These are phyloP conservation scores for Silvanus unidentatus DNA, from an alignment of 2,888 invertebrate species.

Conservation along the genomic window DNA sequence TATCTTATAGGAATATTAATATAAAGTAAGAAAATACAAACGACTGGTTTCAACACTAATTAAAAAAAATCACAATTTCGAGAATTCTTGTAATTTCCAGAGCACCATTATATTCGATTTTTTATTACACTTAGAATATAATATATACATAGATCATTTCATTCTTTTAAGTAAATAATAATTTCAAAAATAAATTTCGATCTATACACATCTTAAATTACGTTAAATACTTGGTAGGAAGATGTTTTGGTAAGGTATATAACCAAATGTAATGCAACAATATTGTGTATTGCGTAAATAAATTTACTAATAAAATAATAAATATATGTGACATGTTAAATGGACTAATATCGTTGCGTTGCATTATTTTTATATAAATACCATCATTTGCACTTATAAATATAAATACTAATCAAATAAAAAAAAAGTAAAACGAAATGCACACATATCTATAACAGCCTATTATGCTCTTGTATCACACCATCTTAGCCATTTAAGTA, in stretches of 20 bases:
- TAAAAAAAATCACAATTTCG: conserved; percentile 42
- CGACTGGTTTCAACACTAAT: conserved; percentile 37
- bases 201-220: conserved; percentile 34
- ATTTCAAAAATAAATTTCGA: conserved; percentile 34
- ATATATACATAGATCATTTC: conserved; percentile 28
- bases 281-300: no score
- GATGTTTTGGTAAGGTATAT: conserved; percentile 35
- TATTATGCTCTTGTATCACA: conserved; percentile 33
- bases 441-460: conserved; percentile 44
- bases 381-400: conserved; percentile 35
- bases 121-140: conserved; percentile 20
- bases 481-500: conserved; percentile 41
- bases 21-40: conserved; percentile 33
- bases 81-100: conserved; percentile 42
- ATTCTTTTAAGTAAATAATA: conserved; percentile 21
- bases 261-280: no score
- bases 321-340: conserved; percentile 22
- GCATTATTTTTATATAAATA: conserved; percentile 19
- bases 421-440: conserved; percentile 29
- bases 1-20: conserved; percentile 32
- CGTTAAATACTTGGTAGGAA: conserved; percentile 48
- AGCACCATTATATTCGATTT: conserved; percentile 45
- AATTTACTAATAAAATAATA: conserved; percentile 14
- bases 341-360: conserved; percentile 13
- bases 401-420: conserved; percentile 24